Conservation (phyloP, 2,797 vertebrate genomes). For the Orestias chungarensis region DNA sequence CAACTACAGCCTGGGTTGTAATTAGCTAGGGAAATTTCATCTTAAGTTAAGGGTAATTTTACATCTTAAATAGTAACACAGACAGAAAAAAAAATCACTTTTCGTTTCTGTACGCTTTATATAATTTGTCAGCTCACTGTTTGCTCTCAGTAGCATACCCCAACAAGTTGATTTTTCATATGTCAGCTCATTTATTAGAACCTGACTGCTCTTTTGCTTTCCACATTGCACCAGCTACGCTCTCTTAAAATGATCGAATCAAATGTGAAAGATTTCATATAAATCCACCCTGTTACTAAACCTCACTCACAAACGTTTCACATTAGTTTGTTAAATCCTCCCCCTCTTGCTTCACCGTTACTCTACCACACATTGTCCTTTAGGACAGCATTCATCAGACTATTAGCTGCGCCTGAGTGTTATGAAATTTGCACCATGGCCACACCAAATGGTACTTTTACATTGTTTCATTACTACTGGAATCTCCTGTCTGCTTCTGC, state of each 20-base stretch:
- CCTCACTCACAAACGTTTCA: conserved; percentile 1
- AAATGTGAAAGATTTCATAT: conserved; percentile 14
- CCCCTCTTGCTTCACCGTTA: background rate
- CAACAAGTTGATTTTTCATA: background rate
- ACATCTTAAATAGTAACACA: background rate
- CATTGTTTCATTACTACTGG: conserved; percentile 32
- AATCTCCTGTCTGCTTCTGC: conserved; percentile 55
- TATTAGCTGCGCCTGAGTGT: background rate
- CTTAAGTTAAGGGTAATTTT: background rate
- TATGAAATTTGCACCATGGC: conserved; percentile 13
- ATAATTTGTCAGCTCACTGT: background rate
- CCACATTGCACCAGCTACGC: background rate
- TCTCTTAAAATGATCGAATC: conserved; percentile 10
- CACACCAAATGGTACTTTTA: conserved; percentile 23
- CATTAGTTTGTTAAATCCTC: background rate
- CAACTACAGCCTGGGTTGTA: background rate
- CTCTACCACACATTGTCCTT: background rate
- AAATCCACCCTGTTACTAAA: conserved; percentile 5
- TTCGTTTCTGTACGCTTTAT: background rate
- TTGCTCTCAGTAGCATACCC: background rate
- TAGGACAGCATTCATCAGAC: conserved; percentile 10
- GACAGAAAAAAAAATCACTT: background rate
- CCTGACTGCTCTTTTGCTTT: conserved; percentile 1
- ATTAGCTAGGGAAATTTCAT: background rate
- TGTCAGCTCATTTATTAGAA: conserved; percentile 4